These are phyloP conservation scores for Pegoplata infirma DNA, from an alignment of 2,888 invertebrate species.

Conservation along the genomic window DNA sequence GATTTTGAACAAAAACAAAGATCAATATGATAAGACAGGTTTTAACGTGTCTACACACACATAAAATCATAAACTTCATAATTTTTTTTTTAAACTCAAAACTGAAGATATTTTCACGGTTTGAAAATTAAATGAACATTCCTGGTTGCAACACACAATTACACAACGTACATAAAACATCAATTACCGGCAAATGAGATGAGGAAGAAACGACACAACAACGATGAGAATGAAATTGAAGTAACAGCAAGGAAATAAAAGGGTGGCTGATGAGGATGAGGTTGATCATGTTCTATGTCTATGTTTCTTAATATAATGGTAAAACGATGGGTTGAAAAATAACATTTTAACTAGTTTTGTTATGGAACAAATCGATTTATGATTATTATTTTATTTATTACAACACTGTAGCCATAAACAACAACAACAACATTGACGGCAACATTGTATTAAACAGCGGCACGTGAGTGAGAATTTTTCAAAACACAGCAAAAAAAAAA, in stretches of 20 bases:
- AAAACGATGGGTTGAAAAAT: background rate
- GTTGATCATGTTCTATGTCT: too few relatives aligned
- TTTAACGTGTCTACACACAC: slow-evolving; percentile 48
- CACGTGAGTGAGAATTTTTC: slow-evolving; percentile 40
- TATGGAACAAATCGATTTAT: slow-evolving; percentile 74
- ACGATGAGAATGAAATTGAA: background rate
- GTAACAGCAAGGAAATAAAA: background rate
- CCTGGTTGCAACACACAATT: background rate
- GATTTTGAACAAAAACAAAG: slow-evolving; percentile 19
- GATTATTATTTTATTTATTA: slow-evolving; percentile 70
- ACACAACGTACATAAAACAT: background rate
- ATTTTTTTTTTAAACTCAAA: background rate
- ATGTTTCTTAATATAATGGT: too few relatives aligned
- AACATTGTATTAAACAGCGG: slow-evolving; percentile 29
- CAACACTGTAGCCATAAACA: background rate
- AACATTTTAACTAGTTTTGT: slow-evolving; percentile 53
- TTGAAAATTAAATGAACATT: slow-evolving; percentile 2
- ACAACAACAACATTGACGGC: too few relatives aligned
- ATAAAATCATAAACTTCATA: slow-evolving; percentile 6
- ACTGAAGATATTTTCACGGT: slow-evolving; percentile 32
- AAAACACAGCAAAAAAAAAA: too few relatives aligned
- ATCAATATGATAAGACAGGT: slow-evolving; percentile 57
- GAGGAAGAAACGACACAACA: background rate
- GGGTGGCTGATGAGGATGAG: slow-evolving; percentile 21
- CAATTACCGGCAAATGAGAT: background rate